Evolutionary conservation across 2,113 vertebrate genomes (phyloP).

Genomic region (Elaphurus davidianus): DNA sequence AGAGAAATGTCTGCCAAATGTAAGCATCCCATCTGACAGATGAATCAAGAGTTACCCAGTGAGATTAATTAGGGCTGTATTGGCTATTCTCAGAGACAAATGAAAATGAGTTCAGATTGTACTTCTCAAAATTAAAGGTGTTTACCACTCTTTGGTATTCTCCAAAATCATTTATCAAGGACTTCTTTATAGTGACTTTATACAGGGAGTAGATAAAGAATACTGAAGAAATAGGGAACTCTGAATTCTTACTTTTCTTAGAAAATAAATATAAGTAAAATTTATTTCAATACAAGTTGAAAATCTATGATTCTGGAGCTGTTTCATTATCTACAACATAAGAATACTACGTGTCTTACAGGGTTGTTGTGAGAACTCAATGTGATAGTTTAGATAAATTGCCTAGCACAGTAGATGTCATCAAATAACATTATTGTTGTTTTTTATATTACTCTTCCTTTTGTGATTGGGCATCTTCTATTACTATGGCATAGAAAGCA

Average conservation of each 20-base stretch:
- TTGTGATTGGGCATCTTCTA: neutral
- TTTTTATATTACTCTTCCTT: neutral
- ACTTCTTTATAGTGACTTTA: neutral
- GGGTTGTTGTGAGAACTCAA: neutral
- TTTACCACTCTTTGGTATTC: neutral
- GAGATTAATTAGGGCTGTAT: neutral
- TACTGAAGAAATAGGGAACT: neutral
- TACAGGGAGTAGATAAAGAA: neutral
- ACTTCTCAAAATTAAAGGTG: neutral
- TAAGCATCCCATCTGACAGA: neutral
- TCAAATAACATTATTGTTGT: neutral
- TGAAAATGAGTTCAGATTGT: neutral
- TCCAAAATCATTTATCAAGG: neutral
- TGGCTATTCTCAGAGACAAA: neutral
- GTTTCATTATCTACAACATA: neutral
- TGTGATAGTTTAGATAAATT: neutral
- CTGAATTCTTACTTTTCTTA: neutral
- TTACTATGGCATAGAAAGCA: neutral
- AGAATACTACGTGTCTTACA: neutral
- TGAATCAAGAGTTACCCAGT: neutral
- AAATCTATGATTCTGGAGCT: neutral
- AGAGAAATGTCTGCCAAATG: neutral
- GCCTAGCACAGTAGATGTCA: neutral
- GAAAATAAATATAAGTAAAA: neutral
- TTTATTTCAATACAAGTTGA: neutral